Conservation (phyloP, 2,888 invertebrate species). For the Xanthorhoe designata region DNA sequence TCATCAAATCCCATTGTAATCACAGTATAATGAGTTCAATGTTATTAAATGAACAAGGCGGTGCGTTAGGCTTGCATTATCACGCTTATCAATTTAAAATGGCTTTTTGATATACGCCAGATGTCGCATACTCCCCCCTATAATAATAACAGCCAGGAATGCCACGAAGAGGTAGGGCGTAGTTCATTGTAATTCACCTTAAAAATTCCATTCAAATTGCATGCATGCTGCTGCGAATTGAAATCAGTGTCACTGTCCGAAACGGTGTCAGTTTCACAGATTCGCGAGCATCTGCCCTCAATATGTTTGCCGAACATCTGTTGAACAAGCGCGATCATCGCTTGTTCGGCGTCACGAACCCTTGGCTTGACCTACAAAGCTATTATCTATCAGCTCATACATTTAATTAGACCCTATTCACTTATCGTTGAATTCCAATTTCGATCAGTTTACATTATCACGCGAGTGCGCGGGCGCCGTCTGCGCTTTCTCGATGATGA, state of each 20-base stretch:
- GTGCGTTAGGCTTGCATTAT: conserved; percentile 74
- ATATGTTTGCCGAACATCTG: conserved; percentile 74
- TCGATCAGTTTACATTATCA: conserved; percentile 71
- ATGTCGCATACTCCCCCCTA: conserved; percentile 66
- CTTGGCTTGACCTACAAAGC: conserved; percentile 67
- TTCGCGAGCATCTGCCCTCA: conserved; percentile 72
- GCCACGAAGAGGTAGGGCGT: conserved; percentile 16
- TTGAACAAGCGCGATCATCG: conserved; percentile 55
- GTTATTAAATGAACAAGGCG: conserved; percentile 77
- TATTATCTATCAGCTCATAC: conserved; percentile 67
- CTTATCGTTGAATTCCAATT: conserved; percentile 74
- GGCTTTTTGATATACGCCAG: conserved; percentile 76
- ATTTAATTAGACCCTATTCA: conserved; percentile 81
- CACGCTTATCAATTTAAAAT: conserved; percentile 78
- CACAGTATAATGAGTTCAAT: conserved; percentile 71
- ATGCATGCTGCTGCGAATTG: conserved; percentile 47
- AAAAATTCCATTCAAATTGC: conserved; percentile 39
- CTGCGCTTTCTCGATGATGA: conserved; percentile 19
- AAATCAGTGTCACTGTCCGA: conserved; percentile 57
- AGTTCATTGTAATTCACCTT: conserved; percentile 22
- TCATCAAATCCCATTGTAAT: conserved; percentile 63
- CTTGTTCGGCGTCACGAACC: conserved; percentile 49
- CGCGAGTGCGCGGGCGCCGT: conserved; percentile 59
- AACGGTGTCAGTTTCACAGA: conserved; percentile 58
- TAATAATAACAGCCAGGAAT: conserved; percentile 32